These are phyloP conservation scores for Drosophila meridionalis DNA, from an alignment of 2,888 invertebrate genomes.

Conservation along the genomic window DNA sequence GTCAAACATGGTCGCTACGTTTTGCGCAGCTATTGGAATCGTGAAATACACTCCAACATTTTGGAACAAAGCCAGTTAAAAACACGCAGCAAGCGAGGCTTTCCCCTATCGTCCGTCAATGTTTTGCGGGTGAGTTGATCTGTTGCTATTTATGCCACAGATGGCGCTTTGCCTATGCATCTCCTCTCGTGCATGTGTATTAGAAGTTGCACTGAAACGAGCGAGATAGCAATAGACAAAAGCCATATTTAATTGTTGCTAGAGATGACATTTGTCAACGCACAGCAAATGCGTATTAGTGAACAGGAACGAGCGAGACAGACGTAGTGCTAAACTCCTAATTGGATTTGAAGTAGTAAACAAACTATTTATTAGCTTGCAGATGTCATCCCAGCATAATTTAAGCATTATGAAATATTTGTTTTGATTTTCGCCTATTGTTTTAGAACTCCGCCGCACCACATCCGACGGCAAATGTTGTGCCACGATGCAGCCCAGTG, in stretches of 20 bases:
- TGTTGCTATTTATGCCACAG: constrained; percentile 37
- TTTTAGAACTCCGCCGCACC: constrained; percentile 41
- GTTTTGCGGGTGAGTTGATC: constrained; percentile 78
- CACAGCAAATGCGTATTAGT: neutral
- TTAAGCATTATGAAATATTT: neutral
- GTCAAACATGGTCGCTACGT: constrained; percentile 88
- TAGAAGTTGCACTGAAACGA: neutral
- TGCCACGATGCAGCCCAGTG: constrained; percentile 27
- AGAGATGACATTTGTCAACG: neutral
- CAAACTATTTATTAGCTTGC: neutral
- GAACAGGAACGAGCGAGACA: neutral
- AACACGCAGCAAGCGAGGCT: constrained; percentile 79
- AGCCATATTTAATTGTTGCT: neutral
- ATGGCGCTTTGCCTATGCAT: constrained; percentile 3
- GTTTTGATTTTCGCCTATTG: neutral
- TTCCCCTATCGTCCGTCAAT: constrained; percentile 72
- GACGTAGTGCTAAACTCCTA: neutral
- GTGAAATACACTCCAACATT: constrained; percentile 86
- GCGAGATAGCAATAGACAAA: neutral
- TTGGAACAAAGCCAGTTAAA: constrained; percentile 83
- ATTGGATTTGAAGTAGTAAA: neutral
- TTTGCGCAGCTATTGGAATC: constrained; percentile 86
- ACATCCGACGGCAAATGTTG: constrained; percentile 47
- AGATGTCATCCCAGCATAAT: constrained; percentile 3
- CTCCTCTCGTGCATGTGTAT: neutral